phyloP scores from a whole-genome alignment of 2,113 vertebrate species.

The Cebidichthys violaceus region DNA sequence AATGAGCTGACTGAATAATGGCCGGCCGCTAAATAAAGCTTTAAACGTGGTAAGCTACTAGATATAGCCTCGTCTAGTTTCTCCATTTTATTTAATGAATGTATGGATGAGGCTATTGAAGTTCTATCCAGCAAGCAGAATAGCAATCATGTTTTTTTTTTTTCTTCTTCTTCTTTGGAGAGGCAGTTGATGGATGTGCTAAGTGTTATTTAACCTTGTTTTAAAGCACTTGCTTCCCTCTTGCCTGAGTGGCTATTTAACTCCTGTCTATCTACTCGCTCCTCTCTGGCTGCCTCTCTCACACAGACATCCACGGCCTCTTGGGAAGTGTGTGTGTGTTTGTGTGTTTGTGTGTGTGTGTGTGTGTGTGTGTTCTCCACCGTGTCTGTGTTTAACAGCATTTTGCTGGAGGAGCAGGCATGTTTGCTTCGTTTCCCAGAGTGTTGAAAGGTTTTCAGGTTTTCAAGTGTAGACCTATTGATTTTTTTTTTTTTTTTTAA shows the following conservation, averaged over 20 bases:
- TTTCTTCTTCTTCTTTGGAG: constrained; percentile 58
- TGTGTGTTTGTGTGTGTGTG: too few species aligned
- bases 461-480: constrained; percentile 65
- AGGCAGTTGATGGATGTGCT: constrained; percentile 80
- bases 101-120: constrained; percentile 70
- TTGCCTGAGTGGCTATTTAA: constrained; percentile 83
- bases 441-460: constrained; percentile 67
- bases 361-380: constrained; percentile 32
- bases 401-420: constrained; percentile 50
- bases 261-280: constrained; percentile 76
- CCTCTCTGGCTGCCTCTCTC: constrained; percentile 57
- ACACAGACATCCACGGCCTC: constrained; percentile 59
- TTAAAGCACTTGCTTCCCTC: constrained; percentile 83
- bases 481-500: too few species aligned
- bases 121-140: constrained; percentile 57
- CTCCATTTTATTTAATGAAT: constrained; percentile 65
- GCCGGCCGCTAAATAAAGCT: constrained; percentile 69
- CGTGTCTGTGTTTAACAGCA: constrained; percentile 49
- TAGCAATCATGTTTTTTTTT: constrained; percentile 58
- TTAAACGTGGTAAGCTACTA: constrained; percentile 61
- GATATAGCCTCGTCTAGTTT: constrained; percentile 47
- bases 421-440: constrained; percentile 63
- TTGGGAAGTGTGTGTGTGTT: constrained; percentile 55
- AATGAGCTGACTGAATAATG: constrained; percentile 75
- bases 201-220: constrained; percentile 87